These are phyloP conservation scores for Delia radicum DNA, from an alignment of 1,140 invertebrate genomes.

Conservation along the genomic window DNA sequence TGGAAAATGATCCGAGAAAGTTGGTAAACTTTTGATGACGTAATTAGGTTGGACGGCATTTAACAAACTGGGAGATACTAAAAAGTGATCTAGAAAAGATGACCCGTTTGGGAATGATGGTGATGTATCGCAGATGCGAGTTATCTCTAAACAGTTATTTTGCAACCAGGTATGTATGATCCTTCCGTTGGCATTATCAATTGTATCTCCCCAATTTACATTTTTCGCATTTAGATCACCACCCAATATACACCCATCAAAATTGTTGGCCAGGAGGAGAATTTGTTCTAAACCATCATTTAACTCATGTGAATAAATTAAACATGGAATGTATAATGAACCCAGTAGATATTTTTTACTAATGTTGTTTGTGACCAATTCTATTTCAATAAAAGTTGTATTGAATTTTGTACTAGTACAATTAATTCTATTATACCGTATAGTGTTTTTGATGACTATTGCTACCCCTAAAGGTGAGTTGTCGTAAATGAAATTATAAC, in stretches of 20 bases:
- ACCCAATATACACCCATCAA: background rate
- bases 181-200: background rate
- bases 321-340: background rate
- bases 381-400: background rate
- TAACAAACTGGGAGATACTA: too few species aligned
- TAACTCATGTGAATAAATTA: background rate
- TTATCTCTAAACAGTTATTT: background rate
- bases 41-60: background rate
- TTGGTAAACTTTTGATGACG: background rate
- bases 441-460: background rate
- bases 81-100: background rate
- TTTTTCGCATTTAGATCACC: background rate
- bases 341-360: background rate
- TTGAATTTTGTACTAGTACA: background rate
- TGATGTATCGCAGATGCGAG: too few species aligned
- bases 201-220: background rate
- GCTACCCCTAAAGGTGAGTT: background rate
- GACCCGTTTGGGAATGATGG: background rate
- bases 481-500: background rate
- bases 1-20: background rate
- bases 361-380: background rate
- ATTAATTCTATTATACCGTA: background rate
- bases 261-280: background rate
- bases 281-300: background rate
- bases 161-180: background rate